phyloP scores from a whole-genome alignment of 2,888 invertebrate genomes.

The Lysandra bellargus region DNA sequence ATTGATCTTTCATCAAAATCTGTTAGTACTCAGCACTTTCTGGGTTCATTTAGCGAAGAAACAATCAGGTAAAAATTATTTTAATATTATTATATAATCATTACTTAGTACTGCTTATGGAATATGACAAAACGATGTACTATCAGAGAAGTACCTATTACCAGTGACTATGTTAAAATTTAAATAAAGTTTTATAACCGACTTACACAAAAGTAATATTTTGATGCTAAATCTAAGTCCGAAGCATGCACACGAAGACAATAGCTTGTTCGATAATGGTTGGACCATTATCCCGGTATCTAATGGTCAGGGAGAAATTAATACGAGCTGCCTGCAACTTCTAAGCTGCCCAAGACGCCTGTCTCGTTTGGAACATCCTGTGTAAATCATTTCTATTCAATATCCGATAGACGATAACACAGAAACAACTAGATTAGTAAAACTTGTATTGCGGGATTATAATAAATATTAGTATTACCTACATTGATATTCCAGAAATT shows the following conservation, averaged over 20 bases:
- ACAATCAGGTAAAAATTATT: neutral
- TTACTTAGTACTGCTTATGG: too few species aligned
- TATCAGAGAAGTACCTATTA: too few species aligned
- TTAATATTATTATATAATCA: too few species aligned
- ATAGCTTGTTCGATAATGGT: neutral
- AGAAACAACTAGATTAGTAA: neutral
- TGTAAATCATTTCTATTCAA: neutral
- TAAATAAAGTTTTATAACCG: too few species aligned
- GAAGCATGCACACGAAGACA: neutral
- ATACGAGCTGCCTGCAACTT: neutral
- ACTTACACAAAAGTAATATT: too few species aligned
- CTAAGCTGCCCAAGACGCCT: neutral
- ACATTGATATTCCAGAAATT: too few species aligned
- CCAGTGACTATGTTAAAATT: too few species aligned
- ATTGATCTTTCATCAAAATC: neutral
- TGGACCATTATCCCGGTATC: conserved; percentile 1
- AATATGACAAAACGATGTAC: too few species aligned
- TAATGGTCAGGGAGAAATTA: conserved; percentile 4
- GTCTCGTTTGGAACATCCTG: neutral
- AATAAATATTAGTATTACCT: neutral
- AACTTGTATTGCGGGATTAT: neutral
- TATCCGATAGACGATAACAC: neutral
- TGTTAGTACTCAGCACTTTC: neutral
- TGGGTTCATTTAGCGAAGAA: neutral
- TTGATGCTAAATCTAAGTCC: neutral